Conservation (phyloP, 2,113 vertebrate species). For the Hypanus sabinus region DNA sequence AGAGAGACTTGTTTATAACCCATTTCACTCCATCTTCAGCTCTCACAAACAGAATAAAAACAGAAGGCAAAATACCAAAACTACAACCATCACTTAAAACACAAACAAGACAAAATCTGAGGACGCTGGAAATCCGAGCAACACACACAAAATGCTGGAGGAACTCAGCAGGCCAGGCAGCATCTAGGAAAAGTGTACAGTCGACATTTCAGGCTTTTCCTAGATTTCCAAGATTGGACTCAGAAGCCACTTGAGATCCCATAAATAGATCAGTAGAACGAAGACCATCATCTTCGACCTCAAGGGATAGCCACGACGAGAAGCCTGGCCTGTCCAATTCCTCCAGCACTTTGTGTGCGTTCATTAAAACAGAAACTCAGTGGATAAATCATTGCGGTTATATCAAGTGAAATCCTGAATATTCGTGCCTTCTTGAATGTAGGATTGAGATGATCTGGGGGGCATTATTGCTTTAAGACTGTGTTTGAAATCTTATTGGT, state of each 20-base stretch:
- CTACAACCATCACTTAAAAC: background rate
- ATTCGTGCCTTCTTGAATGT: background rate
- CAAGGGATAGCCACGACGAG: no score
- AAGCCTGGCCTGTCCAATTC: no score
- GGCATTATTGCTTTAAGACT: background rate
- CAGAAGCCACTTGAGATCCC: no score
- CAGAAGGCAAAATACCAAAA: background rate
- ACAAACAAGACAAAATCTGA: background rate
- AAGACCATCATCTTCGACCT: no score
- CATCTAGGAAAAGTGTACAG: no score
- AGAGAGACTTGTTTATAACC: constrained; percentile 21
- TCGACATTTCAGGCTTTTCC: no score
- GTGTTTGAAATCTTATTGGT: background rate
- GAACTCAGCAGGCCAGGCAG: no score
- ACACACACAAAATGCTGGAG: no score
- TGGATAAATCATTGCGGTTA: background rate
- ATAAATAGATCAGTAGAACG: no score
- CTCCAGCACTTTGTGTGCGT: no score
- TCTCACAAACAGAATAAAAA: background rate
- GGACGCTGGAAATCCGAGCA: no score
- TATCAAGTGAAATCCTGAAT: background rate
- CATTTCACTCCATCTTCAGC: background rate
- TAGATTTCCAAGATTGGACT: no score
- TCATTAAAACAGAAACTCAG: background rate
- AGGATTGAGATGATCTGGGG: background rate